These are phyloP conservation scores for Rhipidura dahli DNA, from an alignment of 2,113 vertebrate genomes.

Conservation along the genomic window DNA sequence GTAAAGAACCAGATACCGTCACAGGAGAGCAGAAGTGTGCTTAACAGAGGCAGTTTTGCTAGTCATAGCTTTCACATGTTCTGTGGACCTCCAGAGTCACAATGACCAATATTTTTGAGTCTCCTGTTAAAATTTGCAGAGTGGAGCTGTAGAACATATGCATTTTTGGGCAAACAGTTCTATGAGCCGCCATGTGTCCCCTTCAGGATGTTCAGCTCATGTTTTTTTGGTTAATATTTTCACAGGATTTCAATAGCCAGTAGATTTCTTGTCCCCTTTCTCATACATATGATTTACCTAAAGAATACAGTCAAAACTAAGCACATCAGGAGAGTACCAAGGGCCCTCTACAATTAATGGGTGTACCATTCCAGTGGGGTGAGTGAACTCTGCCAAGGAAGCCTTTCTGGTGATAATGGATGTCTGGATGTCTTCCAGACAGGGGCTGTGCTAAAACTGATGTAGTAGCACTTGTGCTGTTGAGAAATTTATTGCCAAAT, in stretches of 20 bases:
- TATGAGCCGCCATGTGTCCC: background rate
- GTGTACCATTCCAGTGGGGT: background rate
- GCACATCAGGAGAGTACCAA: background rate
- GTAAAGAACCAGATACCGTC: background rate
- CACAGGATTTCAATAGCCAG: background rate
- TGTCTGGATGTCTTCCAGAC: background rate
- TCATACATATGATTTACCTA: background rate
- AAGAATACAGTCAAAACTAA: background rate
- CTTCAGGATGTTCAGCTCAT: background rate
- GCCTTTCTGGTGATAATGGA: background rate
- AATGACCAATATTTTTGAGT: background rate
- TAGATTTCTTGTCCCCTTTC: background rate
- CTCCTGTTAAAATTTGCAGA: background rate
- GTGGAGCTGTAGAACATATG: background rate
- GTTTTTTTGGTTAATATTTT: background rate
- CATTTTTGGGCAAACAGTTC: background rate
- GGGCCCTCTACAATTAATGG: background rate
- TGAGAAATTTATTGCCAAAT: background rate
- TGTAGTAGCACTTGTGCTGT: background rate
- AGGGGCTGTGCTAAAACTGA: background rate
- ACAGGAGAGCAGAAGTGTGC: background rate
- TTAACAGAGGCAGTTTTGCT: background rate
- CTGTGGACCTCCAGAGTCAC: background rate
- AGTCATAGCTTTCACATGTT: background rate
- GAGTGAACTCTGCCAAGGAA: background rate